phyloP scores from a whole-genome alignment of 2,113 vertebrate genomes.

The Poecile atricapillus region DNA sequence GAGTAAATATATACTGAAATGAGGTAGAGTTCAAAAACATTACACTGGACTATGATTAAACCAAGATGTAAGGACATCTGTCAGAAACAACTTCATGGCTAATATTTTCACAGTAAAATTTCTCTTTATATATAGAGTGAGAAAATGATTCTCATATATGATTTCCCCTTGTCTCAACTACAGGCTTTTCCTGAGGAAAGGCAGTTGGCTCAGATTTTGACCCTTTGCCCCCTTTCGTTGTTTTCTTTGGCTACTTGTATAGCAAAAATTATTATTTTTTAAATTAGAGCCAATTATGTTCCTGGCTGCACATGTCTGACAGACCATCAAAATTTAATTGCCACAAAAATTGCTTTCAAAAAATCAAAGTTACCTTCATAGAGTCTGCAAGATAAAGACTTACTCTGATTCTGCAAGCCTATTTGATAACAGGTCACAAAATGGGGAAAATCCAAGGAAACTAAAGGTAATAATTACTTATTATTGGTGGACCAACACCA shows the following conservation, averaged over 20 bases:
- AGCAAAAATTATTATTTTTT: constrained; percentile 48
- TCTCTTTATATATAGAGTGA: constrained; percentile 40
- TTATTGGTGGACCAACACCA: neutral
- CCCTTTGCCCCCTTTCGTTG: constrained; percentile 30
- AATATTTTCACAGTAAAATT: constrained; percentile 30
- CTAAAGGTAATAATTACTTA: neutral
- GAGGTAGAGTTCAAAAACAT: constrained; percentile 3
- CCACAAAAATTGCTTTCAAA: constrained; percentile 31
- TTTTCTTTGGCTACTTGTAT: constrained; percentile 66
- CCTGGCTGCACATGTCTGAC: constrained; percentile 38
- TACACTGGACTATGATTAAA: neutral
- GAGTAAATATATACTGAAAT: constrained; percentile 28
- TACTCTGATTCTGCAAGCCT: neutral
- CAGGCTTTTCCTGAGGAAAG: constrained; percentile 68
- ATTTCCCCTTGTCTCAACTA: constrained; percentile 49
- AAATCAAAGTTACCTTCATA: neutral
- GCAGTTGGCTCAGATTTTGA: constrained; percentile 56
- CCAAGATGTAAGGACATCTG: constrained; percentile 17
- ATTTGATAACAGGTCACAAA: constrained; percentile 30
- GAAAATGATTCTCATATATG: constrained; percentile 50
- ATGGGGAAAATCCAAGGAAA: neutral
- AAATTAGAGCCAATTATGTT: constrained; percentile 55
- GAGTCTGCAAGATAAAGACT: neutral
- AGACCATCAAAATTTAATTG: constrained; percentile 58
- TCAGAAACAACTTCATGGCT: neutral